phyloP scores from a whole-genome alignment of 1,140 invertebrate species.

The Vanessa tameamea region DNA sequence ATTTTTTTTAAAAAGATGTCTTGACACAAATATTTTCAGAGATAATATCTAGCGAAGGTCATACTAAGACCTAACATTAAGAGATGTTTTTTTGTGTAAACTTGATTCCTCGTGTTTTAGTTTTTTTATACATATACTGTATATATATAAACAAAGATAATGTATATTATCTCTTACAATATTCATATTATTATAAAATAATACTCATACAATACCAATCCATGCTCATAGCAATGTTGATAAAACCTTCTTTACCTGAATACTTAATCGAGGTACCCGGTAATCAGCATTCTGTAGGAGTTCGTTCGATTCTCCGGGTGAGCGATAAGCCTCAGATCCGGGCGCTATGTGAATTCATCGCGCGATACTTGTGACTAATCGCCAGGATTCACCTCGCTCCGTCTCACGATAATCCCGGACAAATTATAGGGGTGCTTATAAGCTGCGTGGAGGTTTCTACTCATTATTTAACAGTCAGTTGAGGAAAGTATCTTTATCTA shows the following conservation, averaged over 20 bases:
- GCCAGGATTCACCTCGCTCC: conserved; percentile 65
- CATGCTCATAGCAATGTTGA: conserved; percentile 60
- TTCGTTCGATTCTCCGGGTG: conserved; percentile 54
- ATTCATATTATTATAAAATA: too few species aligned
- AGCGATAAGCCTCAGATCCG: conserved; percentile 65
- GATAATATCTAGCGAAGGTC: too few species aligned
- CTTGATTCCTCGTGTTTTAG: too few species aligned
- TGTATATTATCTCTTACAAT: too few species aligned
- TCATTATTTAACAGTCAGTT: conserved; percentile 68
- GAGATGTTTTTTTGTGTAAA: too few species aligned
- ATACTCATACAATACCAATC: neutral
- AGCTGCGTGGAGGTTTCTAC: conserved; percentile 55
- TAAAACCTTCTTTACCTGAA: conserved; percentile 70
- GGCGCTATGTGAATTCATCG: conserved; percentile 64
- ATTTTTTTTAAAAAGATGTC: neutral
- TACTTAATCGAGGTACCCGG: conserved; percentile 60
- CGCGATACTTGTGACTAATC: conserved; percentile 77
- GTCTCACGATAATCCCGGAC: conserved; percentile 73
- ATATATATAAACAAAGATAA: too few species aligned
- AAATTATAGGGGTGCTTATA: conserved; percentile 72
- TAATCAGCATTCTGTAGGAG: conserved; percentile 70
- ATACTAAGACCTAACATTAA: too few species aligned
- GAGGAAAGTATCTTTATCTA: conserved; percentile 35
- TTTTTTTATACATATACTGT: too few species aligned
- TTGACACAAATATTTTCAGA: too few species aligned